These are phyloP conservation scores for Lutraria rhynchaena DNA, from an alignment of 1,140 invertebrate species.

Conservation along the genomic window DNA sequence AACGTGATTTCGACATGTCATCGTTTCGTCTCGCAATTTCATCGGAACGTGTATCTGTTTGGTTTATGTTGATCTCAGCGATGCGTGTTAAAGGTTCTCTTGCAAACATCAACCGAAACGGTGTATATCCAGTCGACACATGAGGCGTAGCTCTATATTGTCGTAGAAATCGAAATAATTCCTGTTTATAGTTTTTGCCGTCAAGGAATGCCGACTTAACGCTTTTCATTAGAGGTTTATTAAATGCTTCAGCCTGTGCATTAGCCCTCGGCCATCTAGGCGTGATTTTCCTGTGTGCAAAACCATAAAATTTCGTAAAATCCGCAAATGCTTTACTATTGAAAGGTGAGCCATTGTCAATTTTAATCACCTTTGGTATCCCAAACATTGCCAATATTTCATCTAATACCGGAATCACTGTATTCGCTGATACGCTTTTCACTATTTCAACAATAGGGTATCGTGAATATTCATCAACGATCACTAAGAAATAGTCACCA, in stretches of 20 bases:
- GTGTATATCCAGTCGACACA: slow-evolving; percentile 59
- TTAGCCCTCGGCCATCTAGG: slow-evolving; percentile 66
- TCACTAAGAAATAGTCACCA: slow-evolving; percentile 69
- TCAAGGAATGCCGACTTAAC: slow-evolving; percentile 60
- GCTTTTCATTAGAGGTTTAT: slow-evolving; percentile 64
- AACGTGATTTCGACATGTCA: slow-evolving; percentile 37
- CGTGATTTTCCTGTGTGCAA: slow-evolving; percentile 52
- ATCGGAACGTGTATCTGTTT: neutral
- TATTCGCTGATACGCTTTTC: slow-evolving; percentile 54
- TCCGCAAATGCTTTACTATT: slow-evolving; percentile 57
- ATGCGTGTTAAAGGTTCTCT: slow-evolving; percentile 52
- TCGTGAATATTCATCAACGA: slow-evolving; percentile 73
- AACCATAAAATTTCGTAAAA: too few species aligned
- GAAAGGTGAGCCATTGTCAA: slow-evolving; percentile 65
- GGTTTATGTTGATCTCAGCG: too few species aligned
- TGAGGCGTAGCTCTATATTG: slow-evolving; percentile 49
- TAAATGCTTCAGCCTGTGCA: slow-evolving; percentile 64
- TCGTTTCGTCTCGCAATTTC: slow-evolving; percentile 41
- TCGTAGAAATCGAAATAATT: slow-evolving; percentile 3
- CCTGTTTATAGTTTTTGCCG: slow-evolving; percentile 18
- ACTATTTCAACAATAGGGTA: slow-evolving; percentile 71
- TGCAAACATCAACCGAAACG: slow-evolving; percentile 62
- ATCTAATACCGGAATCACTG: slow-evolving; percentile 57
- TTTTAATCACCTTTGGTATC: slow-evolving; percentile 45
- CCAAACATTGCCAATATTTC: slow-evolving; percentile 19